phyloP scores from a whole-genome alignment of 2,113 vertebrate genomes.

The Cebidichthys violaceus region DNA sequence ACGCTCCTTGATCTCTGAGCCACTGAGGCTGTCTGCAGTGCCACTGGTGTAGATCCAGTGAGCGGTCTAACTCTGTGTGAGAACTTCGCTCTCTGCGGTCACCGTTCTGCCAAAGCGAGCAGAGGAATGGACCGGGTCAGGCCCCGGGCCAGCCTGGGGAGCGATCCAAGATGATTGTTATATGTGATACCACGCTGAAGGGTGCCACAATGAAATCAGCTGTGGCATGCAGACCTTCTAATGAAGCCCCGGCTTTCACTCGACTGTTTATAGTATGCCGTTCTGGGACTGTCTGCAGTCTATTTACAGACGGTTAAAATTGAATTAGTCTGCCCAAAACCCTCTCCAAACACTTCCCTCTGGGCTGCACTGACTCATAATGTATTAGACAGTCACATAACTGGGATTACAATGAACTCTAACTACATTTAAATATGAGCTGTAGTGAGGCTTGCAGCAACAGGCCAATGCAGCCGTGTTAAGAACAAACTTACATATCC shows the following conservation, averaged over 20 bases:
- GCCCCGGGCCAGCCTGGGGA: slow-evolving; percentile 47
- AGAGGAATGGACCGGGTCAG: slow-evolving; percentile 21
- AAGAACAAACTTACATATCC: background rate
- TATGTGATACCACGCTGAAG: slow-evolving; percentile 49
- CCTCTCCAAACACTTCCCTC: slow-evolving; percentile 30
- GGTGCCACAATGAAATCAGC: slow-evolving; percentile 56
- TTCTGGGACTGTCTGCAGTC: slow-evolving; percentile 23
- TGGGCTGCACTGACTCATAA: slow-evolving; percentile 34
- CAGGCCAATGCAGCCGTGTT: background rate
- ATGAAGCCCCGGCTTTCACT: slow-evolving; percentile 51
- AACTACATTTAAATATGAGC: slow-evolving; percentile 17
- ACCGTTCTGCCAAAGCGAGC: background rate
- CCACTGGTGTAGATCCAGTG: slow-evolving; percentile 12
- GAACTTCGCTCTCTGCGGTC: slow-evolving; percentile 1
- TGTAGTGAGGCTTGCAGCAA: background rate
- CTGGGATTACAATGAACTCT: slow-evolving; percentile 29
- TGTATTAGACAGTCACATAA: slow-evolving; percentile 17
- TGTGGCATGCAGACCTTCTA: slow-evolving; percentile 56
- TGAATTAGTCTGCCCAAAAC: slow-evolving; percentile 36
- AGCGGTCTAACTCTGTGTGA: slow-evolving; percentile 17
- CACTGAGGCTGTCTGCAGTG: slow-evolving; percentile 27
- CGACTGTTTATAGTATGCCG: slow-evolving; percentile 38
- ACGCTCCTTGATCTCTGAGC: slow-evolving; percentile 41
- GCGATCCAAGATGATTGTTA: slow-evolving; percentile 56
- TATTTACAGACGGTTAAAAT: slow-evolving; percentile 39